These are phyloP conservation scores for Drosophila anomalipes DNA, from an alignment of 2,888 invertebrate genomes.

Conservation along the genomic window DNA sequence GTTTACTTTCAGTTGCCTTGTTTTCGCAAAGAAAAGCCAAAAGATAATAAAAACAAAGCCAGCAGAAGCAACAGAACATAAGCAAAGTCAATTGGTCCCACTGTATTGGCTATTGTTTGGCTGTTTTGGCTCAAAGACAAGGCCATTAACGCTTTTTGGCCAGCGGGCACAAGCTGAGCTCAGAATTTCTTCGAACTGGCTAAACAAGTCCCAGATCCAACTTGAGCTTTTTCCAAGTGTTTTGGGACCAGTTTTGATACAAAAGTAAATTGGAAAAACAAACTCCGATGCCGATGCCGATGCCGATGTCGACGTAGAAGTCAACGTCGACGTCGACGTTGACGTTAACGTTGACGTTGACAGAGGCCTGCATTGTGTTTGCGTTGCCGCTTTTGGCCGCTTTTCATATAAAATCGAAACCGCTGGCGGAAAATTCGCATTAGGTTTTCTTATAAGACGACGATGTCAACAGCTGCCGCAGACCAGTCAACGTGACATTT, in stretches of 20 bases:
- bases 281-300: constrained; percentile 33
- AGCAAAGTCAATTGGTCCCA: constrained; percentile 47
- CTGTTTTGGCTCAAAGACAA: constrained; percentile 48
- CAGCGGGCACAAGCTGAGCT: constrained; percentile 28
- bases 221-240: constrained; percentile 16
- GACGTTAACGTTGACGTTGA: constrained; percentile 2
- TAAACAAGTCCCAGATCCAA: constrained; percentile 48
- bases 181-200: constrained; percentile 66
- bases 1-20: constrained; percentile 69
- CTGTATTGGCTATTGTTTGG: background rate
- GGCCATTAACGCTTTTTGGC: constrained; percentile 49
- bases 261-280: constrained; percentile 32
- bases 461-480: constrained; percentile 81
- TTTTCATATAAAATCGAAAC: constrained; percentile 85
- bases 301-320: constrained; percentile 3
- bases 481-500: constrained; percentile 64
- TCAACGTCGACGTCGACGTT: background rate
- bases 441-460: constrained; percentile 84
- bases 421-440: constrained; percentile 83
- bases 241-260: constrained; percentile 62
- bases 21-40: constrained; percentile 29
- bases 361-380: constrained; percentile 72
- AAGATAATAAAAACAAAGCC: constrained; percentile 45
- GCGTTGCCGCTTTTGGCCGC: constrained; percentile 59
- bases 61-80: constrained; percentile 41